Evolutionary conservation across 2,113 vertebrate species (phyloP), one percentile per base, ranked within the genome.

Genomic region (Astatoreochromis straeleni): DNA sequence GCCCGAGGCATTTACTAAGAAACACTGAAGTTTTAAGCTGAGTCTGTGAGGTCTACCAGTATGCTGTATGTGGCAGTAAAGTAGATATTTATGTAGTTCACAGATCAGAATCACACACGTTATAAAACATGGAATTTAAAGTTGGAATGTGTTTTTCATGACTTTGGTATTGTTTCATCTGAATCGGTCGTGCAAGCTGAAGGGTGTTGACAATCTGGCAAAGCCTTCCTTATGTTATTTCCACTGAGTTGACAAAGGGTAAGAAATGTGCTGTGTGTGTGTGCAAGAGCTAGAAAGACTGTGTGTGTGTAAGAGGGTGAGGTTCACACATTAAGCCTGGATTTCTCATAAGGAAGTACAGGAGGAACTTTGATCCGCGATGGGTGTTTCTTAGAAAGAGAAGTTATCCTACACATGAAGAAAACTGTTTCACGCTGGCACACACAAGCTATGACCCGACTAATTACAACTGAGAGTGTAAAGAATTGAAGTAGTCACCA

Each of bases 151-250:
- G 73, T 84, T 29, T 38, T 58, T 75, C 3, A 1, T 58, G 63
- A 35, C 11, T 19, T 84, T 75, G 3, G n/a, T 82, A 75, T 92
- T 35, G 73, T 88, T 90, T 82, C 81, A 90, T 89, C 33, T 83
- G 85, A 89, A 57, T 47, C n/a, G 88, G n/a, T 79, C 89, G 83
- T 91, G 93, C 89, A 49, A 90, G 2, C 60, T 45, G 82, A 80
- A 82, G 91, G 91, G 92, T 88, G 94, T 91, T 82, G 45, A 93
- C 92, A 87, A 81, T 90, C 84, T 92, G 92, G 91, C 86, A 93
- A 70, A 82, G 73, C n/a, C 79, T 9, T 38, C 81, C 58, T 60
- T 53, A 82, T 88, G 92, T 92, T 88, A 87, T 88, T 94, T 90
- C 88, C 83, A 86, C 10, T 31, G 8, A 68, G 14, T 0, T 85